Base-by-base conservation (phyloP, 2,888 invertebrate species). In the Torymus tubicola region DNA sequence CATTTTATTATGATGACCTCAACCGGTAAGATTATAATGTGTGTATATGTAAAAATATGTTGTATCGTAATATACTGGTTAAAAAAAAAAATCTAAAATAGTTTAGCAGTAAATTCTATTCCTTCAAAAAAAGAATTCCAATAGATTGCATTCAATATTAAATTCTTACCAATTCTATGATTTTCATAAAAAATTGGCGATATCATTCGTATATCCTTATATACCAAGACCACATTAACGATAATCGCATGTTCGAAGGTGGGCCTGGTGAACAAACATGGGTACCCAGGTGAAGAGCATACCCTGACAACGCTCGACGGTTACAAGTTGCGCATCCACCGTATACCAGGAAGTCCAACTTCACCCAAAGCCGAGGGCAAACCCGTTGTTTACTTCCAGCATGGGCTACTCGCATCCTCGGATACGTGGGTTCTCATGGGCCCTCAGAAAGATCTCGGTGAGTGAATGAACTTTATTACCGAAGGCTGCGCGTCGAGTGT, bases 371-470 rank as follows among this genome's bases (percentile, higher is more conserved):
- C 55, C 42, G 63, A 55, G 55, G 85, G 81, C 13, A 87, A 86
- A 80, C 85, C 85, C 5, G 82, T 87, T 13, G 82, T 87, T 64
- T 85, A 87, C 24, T 11, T 89, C 18, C 86, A 86, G 58, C 88
- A 88, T 60, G 89, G 89, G 57, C 1, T 88, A 1, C 10, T 85
- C 0, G 82, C 81, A 1, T 86, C 89, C 2, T 89, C 90, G 0
- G 90, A 90, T 71, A 16, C 80, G 1, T 90, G 88, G 89, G 87
- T 89, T 11, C 68, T 88, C 5, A 18, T 84, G n/a, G 90, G 89
- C 3, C 85, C 88, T 16, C 73, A 83, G 1, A 86, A 86, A 83
- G 89, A 89, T 83, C 84, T 90, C 21, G 87, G 90, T 89, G 85
- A 85, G 63, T 55, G 5, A 18, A 50, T 57, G 52, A 21, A 58